These are phyloP conservation scores for Streptopelia turtur DNA, from an alignment of 2,797 vertebrate species.

Conservation along the genomic window DNA sequence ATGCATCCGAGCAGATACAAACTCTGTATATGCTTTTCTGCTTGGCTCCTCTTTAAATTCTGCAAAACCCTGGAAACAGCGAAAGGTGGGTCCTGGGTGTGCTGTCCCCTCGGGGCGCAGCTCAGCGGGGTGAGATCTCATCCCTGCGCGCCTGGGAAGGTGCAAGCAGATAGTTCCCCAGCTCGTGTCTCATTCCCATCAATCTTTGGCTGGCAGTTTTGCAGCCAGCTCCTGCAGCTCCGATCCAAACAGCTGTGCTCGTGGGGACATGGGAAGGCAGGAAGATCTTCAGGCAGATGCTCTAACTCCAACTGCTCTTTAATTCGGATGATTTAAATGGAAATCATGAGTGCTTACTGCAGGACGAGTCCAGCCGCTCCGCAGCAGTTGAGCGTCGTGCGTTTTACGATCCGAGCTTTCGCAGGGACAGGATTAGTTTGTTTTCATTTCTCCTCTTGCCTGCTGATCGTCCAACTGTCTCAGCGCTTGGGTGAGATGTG, in stretches of 20 bases:
- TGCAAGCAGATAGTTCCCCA: not conserved
- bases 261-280: not conserved
- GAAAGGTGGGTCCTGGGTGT: too few relatives aligned
- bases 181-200: not conserved
- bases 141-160: accelerated
- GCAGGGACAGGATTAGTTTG: not conserved
- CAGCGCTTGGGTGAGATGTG: conserved; percentile 18
- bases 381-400: not conserved
- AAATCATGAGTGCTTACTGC: not conserved
- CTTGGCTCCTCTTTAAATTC: accelerated
- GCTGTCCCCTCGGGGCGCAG: accelerated
- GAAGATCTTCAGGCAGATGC: conserved; percentile 21
- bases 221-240: not conserved
- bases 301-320: not conserved
- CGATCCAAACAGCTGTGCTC: conserved; percentile 18
- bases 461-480: conserved; percentile 43
- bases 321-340: conserved; percentile 38
- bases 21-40: accelerated
- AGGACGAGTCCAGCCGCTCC: not conserved
- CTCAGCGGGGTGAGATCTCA: not conserved
- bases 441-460: conserved; percentile 21
- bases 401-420: not conserved
- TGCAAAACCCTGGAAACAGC: too few relatives aligned
- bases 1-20: accelerated
- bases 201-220: not conserved